A percentile compares a stretch with the other conserved stretches of the same genome.
These are phyloP conservation scores for Cathartes aura DNA, from an alignment of 2,113 vertebrate species.

Conservation along the genomic window DNA sequence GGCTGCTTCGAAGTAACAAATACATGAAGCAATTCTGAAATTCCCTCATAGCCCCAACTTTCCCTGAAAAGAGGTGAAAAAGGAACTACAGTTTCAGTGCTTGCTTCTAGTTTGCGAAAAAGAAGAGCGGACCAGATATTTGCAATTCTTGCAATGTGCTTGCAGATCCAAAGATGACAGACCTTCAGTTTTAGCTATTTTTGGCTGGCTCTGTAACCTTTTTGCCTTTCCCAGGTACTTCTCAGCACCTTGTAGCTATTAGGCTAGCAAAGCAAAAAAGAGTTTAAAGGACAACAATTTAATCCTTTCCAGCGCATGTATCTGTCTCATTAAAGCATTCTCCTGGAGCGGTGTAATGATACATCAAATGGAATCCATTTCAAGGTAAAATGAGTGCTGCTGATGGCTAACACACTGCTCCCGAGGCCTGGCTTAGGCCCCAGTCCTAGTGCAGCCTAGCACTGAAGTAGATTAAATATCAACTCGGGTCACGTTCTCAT, in stretches of 20 bases:
- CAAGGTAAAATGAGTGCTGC: constrained; percentile 56
- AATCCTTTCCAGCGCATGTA: constrained; percentile 67
- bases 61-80: not conserved
- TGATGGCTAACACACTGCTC: constrained; percentile 59
- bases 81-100: fast-evolving
- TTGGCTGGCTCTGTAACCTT: not conserved
- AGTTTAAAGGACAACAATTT: constrained; percentile 60
- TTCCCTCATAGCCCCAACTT: fast-evolving
- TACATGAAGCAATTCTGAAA: fast-evolving
- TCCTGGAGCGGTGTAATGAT: constrained; percentile 65
- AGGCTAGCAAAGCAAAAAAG: not conserved
- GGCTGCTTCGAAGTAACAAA: not conserved
- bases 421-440: constrained; percentile 59
- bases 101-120: not conserved
- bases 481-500: constrained; percentile 73
- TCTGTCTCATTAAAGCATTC: constrained; percentile 75
- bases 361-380: constrained; percentile 57
- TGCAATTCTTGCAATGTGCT: not conserved
- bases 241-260: constrained; percentile 57
- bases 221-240: constrained; percentile 50
- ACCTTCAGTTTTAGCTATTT: constrained; percentile 4
- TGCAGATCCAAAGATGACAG: not conserved
- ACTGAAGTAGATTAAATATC: constrained; percentile 82
- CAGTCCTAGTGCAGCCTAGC: constrained; percentile 69
- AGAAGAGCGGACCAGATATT: not conserved